These are phyloP conservation scores for Solenodon paradoxus DNA, from an alignment of 2,113 vertebrate species.

Conservation along the genomic window DNA sequence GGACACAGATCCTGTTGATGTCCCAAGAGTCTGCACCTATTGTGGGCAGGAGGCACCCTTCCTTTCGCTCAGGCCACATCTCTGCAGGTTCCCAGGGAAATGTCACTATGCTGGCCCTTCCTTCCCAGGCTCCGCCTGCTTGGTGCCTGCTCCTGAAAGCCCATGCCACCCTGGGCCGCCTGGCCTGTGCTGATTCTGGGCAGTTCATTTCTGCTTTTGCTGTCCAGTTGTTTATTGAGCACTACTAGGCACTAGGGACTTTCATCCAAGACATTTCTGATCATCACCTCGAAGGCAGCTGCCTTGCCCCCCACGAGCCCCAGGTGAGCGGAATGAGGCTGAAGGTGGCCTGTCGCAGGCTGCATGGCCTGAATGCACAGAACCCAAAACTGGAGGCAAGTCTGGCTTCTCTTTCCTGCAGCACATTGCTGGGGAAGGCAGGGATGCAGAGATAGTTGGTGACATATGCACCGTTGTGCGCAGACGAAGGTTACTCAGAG, in stretches of 20 bases:
- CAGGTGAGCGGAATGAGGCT: not conserved
- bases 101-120: accelerated
- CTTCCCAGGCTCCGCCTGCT: not conserved
- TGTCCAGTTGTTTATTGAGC: not conserved
- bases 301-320: not conserved
- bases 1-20: not conserved
- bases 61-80: not conserved
- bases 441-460: not conserved
- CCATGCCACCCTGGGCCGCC: not conserved
- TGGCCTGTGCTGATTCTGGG: not conserved
- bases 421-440: not conserved
- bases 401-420: not conserved
- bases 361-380: not conserved
- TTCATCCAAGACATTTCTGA: not conserved
- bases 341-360: not conserved
- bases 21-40: not conserved
- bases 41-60: not conserved
- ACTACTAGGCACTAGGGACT: not conserved
- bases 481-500: not conserved
- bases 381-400: not conserved
- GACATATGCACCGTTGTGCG: no score
- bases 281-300: not conserved
- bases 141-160: accelerated
- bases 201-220: not conserved
- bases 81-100: not conserved